phyloP scores from a whole-genome alignment of 2,888 invertebrate species.

The Eupithecia subumbrata region DNA sequence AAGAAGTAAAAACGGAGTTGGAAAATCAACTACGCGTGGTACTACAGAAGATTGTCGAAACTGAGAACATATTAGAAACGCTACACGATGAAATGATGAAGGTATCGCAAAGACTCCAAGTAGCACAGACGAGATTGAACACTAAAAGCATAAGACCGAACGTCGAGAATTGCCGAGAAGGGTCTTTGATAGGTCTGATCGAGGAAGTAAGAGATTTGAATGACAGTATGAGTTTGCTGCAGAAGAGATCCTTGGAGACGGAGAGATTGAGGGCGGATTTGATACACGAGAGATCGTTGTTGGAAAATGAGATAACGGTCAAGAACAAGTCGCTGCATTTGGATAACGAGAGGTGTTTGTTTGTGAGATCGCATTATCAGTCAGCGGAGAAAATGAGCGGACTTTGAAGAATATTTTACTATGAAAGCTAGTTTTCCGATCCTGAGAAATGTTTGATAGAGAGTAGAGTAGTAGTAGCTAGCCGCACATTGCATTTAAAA shows the following conservation, averaged over 20 bases:
- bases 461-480: not conserved
- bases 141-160: conserved; percentile 72
- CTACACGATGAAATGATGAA: conserved; percentile 75
- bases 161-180: conserved; percentile 77
- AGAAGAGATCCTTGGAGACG: conserved; percentile 69
- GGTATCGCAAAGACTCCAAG: conserved; percentile 73
- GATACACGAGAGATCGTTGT: conserved; percentile 70
- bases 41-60: conserved; percentile 71
- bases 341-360: conserved; percentile 73
- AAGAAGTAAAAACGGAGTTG: conserved; percentile 88
- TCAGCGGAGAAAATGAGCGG: conserved; percentile 79
- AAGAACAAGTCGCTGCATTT: conserved; percentile 74
- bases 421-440: not conserved
- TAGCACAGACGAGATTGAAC: conserved; percentile 76
- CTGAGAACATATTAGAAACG: conserved; percentile 73
- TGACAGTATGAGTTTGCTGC: conserved; percentile 72
- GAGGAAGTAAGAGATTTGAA: conserved; percentile 77
- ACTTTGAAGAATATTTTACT: conserved; percentile 49
- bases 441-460: not conserved
- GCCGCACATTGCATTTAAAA: no score
- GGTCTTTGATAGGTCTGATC: conserved; percentile 70
- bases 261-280: conserved; percentile 70
- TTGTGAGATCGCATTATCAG: conserved; percentile 73
- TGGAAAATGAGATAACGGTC: conserved; percentile 77
- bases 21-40: conserved; percentile 87